phyloP scores from a whole-genome alignment of 2,113 vertebrate species.

The Delphinapterus leucas region DNA sequence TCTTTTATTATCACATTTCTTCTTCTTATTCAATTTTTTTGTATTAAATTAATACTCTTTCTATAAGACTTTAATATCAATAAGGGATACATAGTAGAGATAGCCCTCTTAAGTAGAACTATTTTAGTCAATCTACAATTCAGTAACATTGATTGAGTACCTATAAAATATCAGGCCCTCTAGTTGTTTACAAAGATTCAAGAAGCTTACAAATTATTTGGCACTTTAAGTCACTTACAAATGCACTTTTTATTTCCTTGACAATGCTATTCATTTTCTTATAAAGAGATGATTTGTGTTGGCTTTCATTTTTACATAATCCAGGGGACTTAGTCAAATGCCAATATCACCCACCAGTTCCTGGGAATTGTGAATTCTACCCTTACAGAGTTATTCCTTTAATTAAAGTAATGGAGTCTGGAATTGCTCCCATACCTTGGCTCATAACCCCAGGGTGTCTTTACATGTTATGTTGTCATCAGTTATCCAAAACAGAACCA shows the following conservation, averaged over 20 bases:
- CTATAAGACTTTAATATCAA: background rate
- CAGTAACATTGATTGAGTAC: background rate
- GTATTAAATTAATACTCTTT: background rate
- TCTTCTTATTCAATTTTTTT: background rate
- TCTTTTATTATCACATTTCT: background rate
- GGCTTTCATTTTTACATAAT: slow-evolving; percentile 44
- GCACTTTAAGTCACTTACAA: background rate
- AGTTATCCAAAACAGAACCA: slow-evolving; percentile 46
- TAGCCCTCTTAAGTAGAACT: background rate
- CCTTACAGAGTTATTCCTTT: slow-evolving; percentile 34
- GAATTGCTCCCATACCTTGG: background rate
- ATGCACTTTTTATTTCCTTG: slow-evolving; percentile 21
- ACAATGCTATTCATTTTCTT: slow-evolving; percentile 45
- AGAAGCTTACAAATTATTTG: slow-evolving; percentile 17
- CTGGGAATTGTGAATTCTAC: slow-evolving; percentile 21
- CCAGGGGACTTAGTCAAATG: background rate
- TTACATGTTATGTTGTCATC: slow-evolving; percentile 42
- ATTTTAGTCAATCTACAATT: background rate
- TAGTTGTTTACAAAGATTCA: slow-evolving; percentile 7
- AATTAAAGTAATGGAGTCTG: slow-evolving; percentile 41
- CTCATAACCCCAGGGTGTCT: slow-evolving; percentile 40
- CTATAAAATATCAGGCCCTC: background rate
- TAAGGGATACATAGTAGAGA: background rate
- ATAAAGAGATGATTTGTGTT: slow-evolving; percentile 2
- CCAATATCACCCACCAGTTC: background rate